Evolutionary conservation across 2,797 vertebrate species (phyloP).

Genomic region (Tiaroga cobitis): DNA sequence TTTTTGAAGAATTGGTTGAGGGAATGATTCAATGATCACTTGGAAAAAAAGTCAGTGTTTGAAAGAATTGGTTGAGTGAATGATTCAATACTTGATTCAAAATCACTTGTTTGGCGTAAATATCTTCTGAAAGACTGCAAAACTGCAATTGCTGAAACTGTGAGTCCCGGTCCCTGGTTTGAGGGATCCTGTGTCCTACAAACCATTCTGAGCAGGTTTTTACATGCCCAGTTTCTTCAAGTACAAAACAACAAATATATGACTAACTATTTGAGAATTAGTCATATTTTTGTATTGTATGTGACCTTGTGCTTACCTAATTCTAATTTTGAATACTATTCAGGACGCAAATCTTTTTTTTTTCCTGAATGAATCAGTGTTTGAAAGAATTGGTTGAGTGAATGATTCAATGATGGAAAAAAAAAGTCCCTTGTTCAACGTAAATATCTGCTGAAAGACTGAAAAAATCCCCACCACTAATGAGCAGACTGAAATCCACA

Average conservation of each 20-base stretch:
- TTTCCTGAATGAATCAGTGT: background rate
- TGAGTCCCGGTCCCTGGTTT: constrained; percentile 1
- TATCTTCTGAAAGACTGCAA: too few species aligned
- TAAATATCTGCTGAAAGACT: background rate
- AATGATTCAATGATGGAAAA: background rate
- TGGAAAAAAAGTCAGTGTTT: too few species aligned
- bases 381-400: background rate
- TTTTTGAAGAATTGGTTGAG: too few species aligned
- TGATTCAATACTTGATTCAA: too few species aligned
- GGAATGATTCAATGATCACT: too few species aligned
- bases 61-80: too few species aligned
- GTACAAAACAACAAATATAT: background rate
- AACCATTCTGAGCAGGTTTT: background rate
- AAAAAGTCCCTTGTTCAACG: background rate
- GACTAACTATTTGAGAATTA: background rate
- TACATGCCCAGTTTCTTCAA: background rate
- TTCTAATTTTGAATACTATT: too few species aligned
- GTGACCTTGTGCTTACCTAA: constrained; percentile 11
- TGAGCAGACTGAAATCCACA: background rate
- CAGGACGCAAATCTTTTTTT: background rate
- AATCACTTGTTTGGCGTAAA: too few species aligned
- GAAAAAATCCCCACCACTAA: too few species aligned
- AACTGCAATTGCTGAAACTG: constrained; percentile 1
- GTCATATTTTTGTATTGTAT: background rate
- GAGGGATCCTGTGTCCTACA: background rate